Conservation (phyloP, 2,113 vertebrate species). For the Cyanocitta stelleri region DNA sequence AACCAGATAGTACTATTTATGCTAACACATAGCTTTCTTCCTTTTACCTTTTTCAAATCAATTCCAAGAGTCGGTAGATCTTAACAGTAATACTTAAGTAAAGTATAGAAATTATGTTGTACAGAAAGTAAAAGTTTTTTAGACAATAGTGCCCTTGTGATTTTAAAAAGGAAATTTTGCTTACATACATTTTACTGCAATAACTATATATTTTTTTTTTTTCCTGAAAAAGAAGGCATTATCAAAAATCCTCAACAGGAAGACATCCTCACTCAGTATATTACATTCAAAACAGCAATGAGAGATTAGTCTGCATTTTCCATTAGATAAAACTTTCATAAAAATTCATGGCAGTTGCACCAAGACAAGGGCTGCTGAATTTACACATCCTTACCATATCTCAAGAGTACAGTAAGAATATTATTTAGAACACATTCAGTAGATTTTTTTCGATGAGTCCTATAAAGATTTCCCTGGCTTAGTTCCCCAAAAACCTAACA, state of each 20-base stretch:
- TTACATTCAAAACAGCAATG: neutral
- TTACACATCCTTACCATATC: neutral
- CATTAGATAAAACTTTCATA: neutral
- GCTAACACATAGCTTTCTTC: neutral
- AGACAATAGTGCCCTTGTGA: neutral
- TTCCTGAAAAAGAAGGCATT: neutral
- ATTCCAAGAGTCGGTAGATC: accelerated
- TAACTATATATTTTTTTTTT: neutral
- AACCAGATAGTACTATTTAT: neutral
- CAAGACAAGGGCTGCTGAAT: neutral
- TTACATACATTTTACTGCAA: neutral
- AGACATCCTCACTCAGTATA: neutral
- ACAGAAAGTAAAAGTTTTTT: neutral
- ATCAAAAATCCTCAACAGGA: neutral
- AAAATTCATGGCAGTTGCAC: neutral
- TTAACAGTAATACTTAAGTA: neutral
- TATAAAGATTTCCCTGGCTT: neutral
- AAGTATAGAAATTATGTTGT: neutral
- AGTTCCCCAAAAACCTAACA: neutral
- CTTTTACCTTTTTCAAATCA: neutral
- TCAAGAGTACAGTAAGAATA: neutral
- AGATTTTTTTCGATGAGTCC: neutral
- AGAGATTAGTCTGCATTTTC: neutral
- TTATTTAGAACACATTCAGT: neutral
- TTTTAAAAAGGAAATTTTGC: neutral